Evolutionary conservation across 2,888 invertebrate species (phyloP), one percentile per base, ranked within the genome.

Genomic region (Odontocerum albicorne): DNA sequence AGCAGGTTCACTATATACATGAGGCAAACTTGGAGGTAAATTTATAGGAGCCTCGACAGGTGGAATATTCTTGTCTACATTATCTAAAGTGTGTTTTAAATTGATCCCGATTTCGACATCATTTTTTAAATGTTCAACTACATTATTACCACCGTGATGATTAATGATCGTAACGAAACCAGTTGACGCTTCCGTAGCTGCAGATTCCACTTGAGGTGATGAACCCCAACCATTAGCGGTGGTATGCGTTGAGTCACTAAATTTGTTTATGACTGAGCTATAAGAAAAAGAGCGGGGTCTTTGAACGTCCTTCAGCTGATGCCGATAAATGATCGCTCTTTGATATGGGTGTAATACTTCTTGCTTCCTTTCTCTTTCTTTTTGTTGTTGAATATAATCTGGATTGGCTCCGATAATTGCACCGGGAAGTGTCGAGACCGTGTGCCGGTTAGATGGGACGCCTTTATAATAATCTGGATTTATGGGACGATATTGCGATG

Each of bases 211-310:
- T 10, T 39, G 42, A 22, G 61, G 54, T 10, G 58, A 57, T n/a
- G 52, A 44, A n/a, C 44, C 49, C 61, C 59, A 61, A n/a, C 38
- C 57, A 15, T 61, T 65, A 61, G 68, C 70, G 67, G 33, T 66
- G 61, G 17, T 65, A 65, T 57, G 68, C 53, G 60, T 59, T 15
- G 53, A 13, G 68, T 68, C 16, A 66, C 70, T 33, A 68, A 55
- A 69, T 62, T 67, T 71, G 69, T 68, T 73, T 16, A 77, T 72
- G 35, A 80, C 73, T 20, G 80, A 76, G 54, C 77, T 79, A 59
- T 80, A 80, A 2, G 80, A 80, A 47, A 79, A 77, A 3, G 80
- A 79, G 62, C 79, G 68, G 12, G 78, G 76, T 62, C 74, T 63
- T 22, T 51, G 61, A 19, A 12, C 61, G 49, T 67, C 66, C 55